Evolutionary conservation across 2,797 vertebrate genomes (phyloP).

Genomic region (Takifugu rubripes): DNA sequence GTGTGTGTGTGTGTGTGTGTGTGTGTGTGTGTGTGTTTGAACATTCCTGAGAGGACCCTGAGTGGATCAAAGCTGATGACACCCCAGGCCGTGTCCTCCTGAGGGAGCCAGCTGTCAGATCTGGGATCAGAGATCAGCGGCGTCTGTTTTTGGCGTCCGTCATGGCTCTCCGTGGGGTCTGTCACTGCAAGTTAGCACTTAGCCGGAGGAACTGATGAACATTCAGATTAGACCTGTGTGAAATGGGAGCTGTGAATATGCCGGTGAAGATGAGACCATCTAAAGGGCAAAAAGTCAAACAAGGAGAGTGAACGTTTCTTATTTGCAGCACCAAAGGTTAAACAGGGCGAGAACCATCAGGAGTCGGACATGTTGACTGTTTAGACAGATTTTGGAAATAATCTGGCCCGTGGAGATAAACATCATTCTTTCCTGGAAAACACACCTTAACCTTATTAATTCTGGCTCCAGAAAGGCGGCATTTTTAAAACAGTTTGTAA

Average conservation of each 20-base stretch:
- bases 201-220: constrained; percentile 51
- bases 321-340: constrained; percentile 5
- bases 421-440: not conserved
- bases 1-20: constrained; percentile 8
- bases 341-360: not conserved
- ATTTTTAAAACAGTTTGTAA: no score
- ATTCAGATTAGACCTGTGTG: constrained; percentile 44
- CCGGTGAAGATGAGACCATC: constrained; percentile 10
- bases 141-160: constrained; percentile 41
- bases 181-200: constrained; percentile 63
- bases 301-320: constrained; percentile 1
- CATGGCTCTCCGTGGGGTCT: constrained; percentile 56
- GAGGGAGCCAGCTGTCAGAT: constrained; percentile 66
- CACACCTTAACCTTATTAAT: not conserved
- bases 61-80: constrained; percentile 66
- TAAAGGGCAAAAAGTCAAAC: constrained; percentile 5
- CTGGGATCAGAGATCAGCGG: constrained; percentile 63
- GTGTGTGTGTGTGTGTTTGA: constrained; percentile 15
- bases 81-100: constrained; percentile 59
- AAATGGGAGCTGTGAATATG: constrained; percentile 29
- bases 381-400: not conserved
- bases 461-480: not conserved
- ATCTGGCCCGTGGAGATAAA: not conserved
- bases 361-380: not conserved
- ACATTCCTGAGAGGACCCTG: constrained; percentile 60